Conservation (phyloP, 2,113 vertebrate genomes). For the Perognathus longimembris region DNA sequence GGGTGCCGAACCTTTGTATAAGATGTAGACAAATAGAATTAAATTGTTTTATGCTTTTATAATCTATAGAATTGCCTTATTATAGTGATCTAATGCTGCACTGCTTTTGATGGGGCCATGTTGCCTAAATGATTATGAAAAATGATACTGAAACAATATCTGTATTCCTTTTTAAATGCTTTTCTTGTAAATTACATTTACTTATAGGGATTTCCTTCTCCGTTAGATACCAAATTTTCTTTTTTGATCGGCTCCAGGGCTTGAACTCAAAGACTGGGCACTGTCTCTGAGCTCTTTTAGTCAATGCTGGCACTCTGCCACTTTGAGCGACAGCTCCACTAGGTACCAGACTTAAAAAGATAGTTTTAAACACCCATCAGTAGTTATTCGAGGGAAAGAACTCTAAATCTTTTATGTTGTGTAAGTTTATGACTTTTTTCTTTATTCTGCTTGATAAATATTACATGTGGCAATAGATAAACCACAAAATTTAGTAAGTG, state of each 20-base stretch:
- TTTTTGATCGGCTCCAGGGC: too few species aligned
- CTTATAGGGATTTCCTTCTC: neutral
- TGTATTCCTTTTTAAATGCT: neutral
- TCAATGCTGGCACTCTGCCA: too few species aligned
- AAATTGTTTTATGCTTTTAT: constrained; percentile 20
- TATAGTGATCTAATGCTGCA: constrained; percentile 86
- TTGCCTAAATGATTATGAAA: neutral
- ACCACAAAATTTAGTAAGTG: constrained; percentile 76
- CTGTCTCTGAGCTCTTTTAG: too few species aligned
- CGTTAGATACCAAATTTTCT: too few species aligned
- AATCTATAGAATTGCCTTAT: constrained; percentile 85
- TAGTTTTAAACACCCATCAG: neutral
- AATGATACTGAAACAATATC: neutral
- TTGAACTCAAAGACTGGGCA: too few species aligned
- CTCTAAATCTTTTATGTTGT: neutral
- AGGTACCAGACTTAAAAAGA: neutral
- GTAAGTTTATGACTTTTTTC: constrained; percentile 13
- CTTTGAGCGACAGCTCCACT: neutral
- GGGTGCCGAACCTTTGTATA: neutral
- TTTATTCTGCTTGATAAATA: constrained; percentile 42
- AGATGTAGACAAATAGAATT: neutral
- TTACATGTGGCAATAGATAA: constrained; percentile 47
- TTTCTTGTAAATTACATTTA: constrained; percentile 29
- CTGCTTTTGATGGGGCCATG: constrained; percentile 48
- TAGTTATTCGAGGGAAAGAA: neutral